Percentiles rank a stretch among this genome's conserved stretches.
Evolutionary conservation across 2,113 vertebrate genomes (phyloP).

Genomic region (Hystrix cristata): DNA sequence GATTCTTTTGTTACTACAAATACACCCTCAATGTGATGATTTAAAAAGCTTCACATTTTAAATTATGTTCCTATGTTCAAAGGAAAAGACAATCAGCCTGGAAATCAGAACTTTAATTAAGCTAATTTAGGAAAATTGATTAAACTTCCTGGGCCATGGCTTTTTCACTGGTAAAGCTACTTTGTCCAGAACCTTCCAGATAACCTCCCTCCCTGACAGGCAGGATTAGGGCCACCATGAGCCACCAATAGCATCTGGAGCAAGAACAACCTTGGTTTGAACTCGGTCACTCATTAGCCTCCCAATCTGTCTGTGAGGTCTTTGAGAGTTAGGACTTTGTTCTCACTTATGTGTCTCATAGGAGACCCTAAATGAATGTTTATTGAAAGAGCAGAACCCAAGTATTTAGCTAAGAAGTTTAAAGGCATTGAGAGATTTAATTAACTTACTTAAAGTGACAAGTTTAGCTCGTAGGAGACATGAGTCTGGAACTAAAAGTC

Average conservation of each 20-base stretch:
- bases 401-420: neutral
- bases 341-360: neutral
- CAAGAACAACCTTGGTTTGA: neutral
- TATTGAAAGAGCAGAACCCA: neutral
- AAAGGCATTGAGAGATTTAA: neutral
- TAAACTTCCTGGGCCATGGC: neutral
- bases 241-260: neutral
- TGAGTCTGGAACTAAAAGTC: neutral
- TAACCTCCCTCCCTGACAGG: neutral
- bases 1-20: constrained; percentile 36
- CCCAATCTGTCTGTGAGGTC: neutral
- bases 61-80: constrained; percentile 29
- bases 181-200: neutral
- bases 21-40: neutral
- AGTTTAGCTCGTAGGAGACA: neutral
- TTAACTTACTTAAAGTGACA: neutral
- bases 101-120: constrained; percentile 63
- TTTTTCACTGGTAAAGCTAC: neutral
- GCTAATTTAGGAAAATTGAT: constrained; percentile 61
- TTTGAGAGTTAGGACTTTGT: neutral
- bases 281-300: neutral
- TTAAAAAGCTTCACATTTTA: constrained; percentile 31
- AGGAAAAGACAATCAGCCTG: constrained; percentile 30
- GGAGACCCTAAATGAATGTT: neutral
- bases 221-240: neutral